phyloP scores from a whole-genome alignment of 2,113 vertebrate genomes.

The Seriola rivoliana region DNA sequence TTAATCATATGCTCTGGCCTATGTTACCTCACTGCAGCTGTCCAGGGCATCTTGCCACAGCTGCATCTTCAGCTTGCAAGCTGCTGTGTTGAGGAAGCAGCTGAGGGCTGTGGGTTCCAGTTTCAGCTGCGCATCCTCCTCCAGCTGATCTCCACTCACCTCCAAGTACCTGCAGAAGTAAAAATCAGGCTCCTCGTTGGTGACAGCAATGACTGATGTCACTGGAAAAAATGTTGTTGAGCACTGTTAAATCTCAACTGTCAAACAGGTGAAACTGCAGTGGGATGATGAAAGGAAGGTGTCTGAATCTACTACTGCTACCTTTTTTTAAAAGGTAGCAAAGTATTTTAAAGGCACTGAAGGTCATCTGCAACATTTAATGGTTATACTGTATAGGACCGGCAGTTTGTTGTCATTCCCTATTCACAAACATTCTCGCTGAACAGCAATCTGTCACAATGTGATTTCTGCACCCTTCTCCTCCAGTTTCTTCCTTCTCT shows the following conservation, averaged over 20 bases:
- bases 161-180: slow-evolving; percentile 89
- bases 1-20: not conserved
- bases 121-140: slow-evolving; percentile 82
- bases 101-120: slow-evolving; percentile 89
- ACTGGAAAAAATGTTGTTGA: not conserved
- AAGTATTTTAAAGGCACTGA: not conserved
- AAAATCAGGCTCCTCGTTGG: too few species aligned
- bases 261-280: not conserved
- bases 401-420: too few species aligned
- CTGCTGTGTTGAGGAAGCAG: slow-evolving; percentile 93
- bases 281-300: not conserved
- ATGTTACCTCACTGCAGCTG: slow-evolving; percentile 90
- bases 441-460: too few species aligned
- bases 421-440: too few species aligned
- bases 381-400: not conserved
- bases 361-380: not conserved
- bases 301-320: too few species aligned
- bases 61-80: slow-evolving; percentile 92
- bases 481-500: too few species aligned
- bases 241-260: not conserved
- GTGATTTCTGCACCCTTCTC: too few species aligned
- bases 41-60: slow-evolving; percentile 94
- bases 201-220: not conserved
- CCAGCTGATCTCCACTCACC: slow-evolving; percentile 83
- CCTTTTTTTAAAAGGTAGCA: too few species aligned